These are phyloP conservation scores for Gyrodactylus bullatarudis DNA, from an alignment of 1,140 invertebrate species.

Conservation along the genomic window DNA sequence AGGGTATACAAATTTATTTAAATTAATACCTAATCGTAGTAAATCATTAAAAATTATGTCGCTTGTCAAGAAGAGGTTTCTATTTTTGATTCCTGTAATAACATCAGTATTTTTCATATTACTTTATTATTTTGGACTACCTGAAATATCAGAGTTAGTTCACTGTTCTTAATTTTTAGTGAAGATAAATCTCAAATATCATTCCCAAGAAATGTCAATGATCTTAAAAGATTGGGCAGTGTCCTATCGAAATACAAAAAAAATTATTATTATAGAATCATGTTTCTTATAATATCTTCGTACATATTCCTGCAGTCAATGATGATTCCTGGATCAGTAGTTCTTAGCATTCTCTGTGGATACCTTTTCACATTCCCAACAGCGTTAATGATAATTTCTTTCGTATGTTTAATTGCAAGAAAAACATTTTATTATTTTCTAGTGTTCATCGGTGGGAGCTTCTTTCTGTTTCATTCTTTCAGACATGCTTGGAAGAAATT, in stretches of 20 bases:
- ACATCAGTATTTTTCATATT: background rate
- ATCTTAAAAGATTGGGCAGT: constrained; percentile 65
- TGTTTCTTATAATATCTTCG: constrained; percentile 43
- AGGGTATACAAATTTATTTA: too few species aligned
- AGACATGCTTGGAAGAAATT: constrained; percentile 41
- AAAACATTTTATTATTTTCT: constrained; percentile 7
- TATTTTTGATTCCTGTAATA: background rate
- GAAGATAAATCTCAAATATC: constrained; percentile 54
- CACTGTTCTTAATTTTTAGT: constrained; percentile 28
- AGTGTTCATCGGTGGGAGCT: constrained; percentile 72
- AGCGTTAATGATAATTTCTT: constrained; percentile 57
- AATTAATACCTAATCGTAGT: too few species aligned
- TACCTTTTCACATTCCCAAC: constrained; percentile 72
- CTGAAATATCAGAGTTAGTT: background rate
- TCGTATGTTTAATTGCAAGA: constrained; percentile 24
- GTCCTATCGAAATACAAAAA: constrained; percentile 69
- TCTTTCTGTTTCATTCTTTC: constrained; percentile 73
- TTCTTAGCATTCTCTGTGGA: constrained; percentile 75
- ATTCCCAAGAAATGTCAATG: constrained; percentile 60
- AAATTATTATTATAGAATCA: constrained; percentile 58
- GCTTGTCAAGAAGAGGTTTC: background rate
- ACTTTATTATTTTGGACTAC: background rate
- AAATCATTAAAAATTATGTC: too few species aligned
- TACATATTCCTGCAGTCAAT: constrained; percentile 50
- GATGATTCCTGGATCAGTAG: constrained; percentile 91